Evolutionary conservation across 2,797 vertebrate genomes (phyloP).

Genomic region (Prionace glauca): DNA sequence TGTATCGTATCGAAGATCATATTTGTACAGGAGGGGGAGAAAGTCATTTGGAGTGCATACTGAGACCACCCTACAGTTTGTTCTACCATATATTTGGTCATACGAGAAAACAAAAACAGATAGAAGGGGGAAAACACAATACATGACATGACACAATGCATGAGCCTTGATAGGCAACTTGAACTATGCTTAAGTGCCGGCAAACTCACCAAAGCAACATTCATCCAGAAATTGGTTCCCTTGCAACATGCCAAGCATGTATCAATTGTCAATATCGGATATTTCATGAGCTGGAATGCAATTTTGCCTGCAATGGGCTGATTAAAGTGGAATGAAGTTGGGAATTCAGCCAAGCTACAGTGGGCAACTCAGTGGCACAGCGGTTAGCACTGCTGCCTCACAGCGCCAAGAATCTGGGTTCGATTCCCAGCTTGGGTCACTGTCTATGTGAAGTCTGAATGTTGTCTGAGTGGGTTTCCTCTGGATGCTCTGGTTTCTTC

Average conservation of each 20-base stretch:
- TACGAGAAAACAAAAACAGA: neutral
- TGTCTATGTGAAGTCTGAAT: too few relatives aligned
- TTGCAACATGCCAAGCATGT: neutral
- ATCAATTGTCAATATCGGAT: neutral
- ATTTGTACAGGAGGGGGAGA: neutral
- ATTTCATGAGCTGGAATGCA: neutral
- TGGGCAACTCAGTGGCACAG: too few relatives aligned
- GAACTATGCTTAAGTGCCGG: neutral
- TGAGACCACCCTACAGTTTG: neutral
- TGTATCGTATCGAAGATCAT: neutral
- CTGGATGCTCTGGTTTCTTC: too few relatives aligned
- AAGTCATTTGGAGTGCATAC: neutral
- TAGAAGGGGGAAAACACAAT: neutral
- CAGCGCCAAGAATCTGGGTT: too few relatives aligned
- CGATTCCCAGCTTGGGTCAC: too few relatives aligned
- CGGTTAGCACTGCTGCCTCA: too few relatives aligned
- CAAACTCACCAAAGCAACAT: neutral
- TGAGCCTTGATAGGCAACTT: neutral
- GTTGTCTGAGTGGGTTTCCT: too few relatives aligned
- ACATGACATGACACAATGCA: too few relatives aligned
- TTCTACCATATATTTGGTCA: neutral
- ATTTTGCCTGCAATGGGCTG: neutral
- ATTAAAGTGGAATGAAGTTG: neutral
- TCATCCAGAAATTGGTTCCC: neutral
- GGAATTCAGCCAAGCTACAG: neutral